Conservation (phyloP, 30 jellyfish, hydroid and myxozoan species). For the Cassiopea andromeda region DNA sequence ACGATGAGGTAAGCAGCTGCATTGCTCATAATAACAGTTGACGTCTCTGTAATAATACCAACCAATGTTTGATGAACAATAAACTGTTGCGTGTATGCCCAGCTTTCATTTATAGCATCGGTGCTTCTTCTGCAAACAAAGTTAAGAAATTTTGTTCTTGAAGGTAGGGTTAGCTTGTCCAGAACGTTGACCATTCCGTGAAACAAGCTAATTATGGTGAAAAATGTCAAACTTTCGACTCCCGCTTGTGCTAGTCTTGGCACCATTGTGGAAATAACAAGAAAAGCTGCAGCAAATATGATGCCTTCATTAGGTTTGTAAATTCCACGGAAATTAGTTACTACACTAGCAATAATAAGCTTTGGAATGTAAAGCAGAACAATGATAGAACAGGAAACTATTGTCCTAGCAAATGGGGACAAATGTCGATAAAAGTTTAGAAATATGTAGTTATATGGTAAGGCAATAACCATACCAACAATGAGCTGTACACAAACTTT, state of each 20-base stretch:
- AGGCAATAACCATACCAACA: not conserved
- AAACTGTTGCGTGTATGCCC: not conserved
- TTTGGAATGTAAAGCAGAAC: constrained; percentile 15
- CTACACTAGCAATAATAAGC: not conserved
- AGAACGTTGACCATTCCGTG: constrained; percentile 21
- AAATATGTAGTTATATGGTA: constrained; percentile 3
- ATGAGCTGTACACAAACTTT: constrained; percentile 24
- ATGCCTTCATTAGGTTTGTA: not conserved
- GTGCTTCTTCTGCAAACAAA: not conserved
- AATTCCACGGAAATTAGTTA: not conserved
- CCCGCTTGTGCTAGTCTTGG: constrained; percentile 34
- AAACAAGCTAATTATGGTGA: constrained; percentile 22
- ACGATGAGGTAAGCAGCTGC: constrained; percentile 12
- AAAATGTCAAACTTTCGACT: constrained; percentile 7
- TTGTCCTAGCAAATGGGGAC: not conserved
- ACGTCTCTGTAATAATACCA: constrained; percentile 24
- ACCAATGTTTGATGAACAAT: constrained; percentile 26
- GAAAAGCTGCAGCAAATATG: not conserved
- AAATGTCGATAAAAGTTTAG: not conserved
- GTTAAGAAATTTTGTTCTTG: not conserved
- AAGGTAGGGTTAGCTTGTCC: constrained; percentile 25
- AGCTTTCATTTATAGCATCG: not conserved
- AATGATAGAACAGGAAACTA: not conserved
- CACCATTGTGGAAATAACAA: not conserved
- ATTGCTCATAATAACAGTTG: constrained; percentile 20